These are phyloP conservation scores for Pangasianodon gigas DNA, from an alignment of 2,113 vertebrate species.

Conservation along the genomic window DNA sequence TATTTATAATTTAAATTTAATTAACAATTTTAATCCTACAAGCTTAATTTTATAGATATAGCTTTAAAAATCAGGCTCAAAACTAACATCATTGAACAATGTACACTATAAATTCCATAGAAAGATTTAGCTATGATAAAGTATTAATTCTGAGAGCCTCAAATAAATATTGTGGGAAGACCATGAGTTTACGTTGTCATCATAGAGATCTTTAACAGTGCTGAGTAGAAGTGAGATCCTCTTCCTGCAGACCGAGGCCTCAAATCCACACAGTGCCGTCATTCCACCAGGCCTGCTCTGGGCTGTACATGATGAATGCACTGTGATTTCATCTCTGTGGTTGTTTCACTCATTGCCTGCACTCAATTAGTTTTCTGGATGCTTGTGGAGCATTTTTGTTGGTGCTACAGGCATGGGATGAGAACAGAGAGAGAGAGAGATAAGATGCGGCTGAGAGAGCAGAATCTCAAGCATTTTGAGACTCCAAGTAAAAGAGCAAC, in stretches of 20 bases:
- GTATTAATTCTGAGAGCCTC: constrained; percentile 69
- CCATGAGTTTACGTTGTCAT: constrained; percentile 61
- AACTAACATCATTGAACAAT: neutral
- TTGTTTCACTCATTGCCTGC: constrained; percentile 64
- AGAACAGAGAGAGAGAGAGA: constrained; percentile 21
- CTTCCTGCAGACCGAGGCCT: constrained; percentile 64
- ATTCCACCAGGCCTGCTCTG: constrained; percentile 67
- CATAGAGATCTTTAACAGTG: constrained; percentile 69
- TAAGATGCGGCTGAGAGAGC: neutral
- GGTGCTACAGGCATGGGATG: constrained; percentile 18
- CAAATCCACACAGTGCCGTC: constrained; percentile 69
- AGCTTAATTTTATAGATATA: neutral
- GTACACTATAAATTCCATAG: constrained; percentile 47
- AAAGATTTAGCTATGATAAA: constrained; percentile 75
- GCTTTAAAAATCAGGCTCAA: neutral
- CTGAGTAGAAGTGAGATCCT: constrained; percentile 69
- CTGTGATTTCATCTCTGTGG: constrained; percentile 67
- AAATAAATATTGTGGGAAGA: constrained; percentile 74
- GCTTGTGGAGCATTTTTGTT: constrained; percentile 47
- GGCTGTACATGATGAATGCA: constrained; percentile 68
- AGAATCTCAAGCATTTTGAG: constrained; percentile 12
- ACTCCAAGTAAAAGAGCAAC: neutral
- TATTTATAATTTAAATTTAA: no score
- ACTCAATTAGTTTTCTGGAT: constrained; percentile 68
- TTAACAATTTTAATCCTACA: neutral